Base-by-base conservation (phyloP, 2,113 vertebrate genomes). In the Murina feae region DNA sequence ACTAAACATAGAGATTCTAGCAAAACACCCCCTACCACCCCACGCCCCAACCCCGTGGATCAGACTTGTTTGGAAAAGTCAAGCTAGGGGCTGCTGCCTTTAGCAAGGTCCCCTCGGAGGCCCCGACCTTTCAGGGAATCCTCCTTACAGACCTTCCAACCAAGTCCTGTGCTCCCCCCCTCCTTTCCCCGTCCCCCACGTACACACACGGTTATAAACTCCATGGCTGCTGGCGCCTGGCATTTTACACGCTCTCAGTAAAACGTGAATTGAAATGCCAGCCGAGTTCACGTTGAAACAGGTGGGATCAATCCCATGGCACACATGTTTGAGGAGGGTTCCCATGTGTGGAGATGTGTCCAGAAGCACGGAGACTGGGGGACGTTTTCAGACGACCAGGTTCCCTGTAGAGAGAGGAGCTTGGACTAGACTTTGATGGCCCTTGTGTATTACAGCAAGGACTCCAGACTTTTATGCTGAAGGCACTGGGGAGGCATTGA, bases 331-430 rank as follows among this genome's bases (percentile, higher is more conserved):
- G 51, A 17, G 32, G 23, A 82, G 74, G 0, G 3, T 75, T 95
- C 89, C 63, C 2, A 69, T 35, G 39, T 1, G 39, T 16, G 53
- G 58, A 5, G 28, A 6, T 10, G 10, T 80, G 51, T 75, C 90
- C 28, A 74, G 71, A 88, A 90, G 11, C n/a, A 55, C 16, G n/a
- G 63, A 71, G 11, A 25, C 25, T 42, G 14, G 42, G 55, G 37
- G 39, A 35, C 9, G 82, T 79, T 8, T 86, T 89, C 18, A 69
- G 35, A 49, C 32, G 42, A 75, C 74, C 47, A 18, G 66, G 5
- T 87, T 83, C 75, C n/a, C 82, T 89, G 86, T 85, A 63, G 63
- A 60, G 28, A 90, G 37, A 69, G 20, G 23, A 53, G 12, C 30
- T 49, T 55, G 2, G 44, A 49, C 5, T 71, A 23, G 83, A 53